Conservation (phyloP, 2,888 invertebrate genomes). For the Drosophila antonietae region DNA sequence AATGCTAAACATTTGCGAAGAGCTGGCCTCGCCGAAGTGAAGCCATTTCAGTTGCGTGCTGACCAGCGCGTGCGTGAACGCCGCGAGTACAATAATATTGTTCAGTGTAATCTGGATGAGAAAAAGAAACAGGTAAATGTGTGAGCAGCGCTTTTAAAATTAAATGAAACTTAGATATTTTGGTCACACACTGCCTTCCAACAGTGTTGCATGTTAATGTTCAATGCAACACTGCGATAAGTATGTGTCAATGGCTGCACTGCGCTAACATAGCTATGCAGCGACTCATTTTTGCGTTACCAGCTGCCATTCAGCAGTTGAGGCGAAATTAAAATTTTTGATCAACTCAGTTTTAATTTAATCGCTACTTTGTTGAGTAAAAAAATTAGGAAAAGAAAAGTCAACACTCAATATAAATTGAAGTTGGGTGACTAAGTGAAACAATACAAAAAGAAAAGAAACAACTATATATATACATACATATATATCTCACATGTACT, state of each 20-base stretch:
- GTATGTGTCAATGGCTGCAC: slow-evolving; percentile 2
- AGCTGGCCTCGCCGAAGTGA: slow-evolving; percentile 51
- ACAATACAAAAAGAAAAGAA: neutral
- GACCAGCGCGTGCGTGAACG: slow-evolving; percentile 81
- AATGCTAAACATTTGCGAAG: slow-evolving; percentile 21
- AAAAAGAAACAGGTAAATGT: slow-evolving; percentile 80
- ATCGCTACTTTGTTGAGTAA: slow-evolving; percentile 6
- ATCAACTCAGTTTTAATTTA: slow-evolving; percentile 17
- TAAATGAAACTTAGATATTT: slow-evolving; percentile 1
- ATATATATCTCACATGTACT: slow-evolving; percentile 10
- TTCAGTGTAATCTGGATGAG: slow-evolving; percentile 65
- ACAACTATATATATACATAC: neutral
- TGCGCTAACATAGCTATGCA: slow-evolving; percentile 21
- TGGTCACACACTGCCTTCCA: slow-evolving; percentile 14
- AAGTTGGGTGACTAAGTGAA: slow-evolving; percentile 20
- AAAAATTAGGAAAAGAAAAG: neutral
- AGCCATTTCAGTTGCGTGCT: slow-evolving; percentile 79
- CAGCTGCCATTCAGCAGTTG: slow-evolving; percentile 51
- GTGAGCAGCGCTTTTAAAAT: slow-evolving; percentile 28
- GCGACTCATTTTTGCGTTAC: slow-evolving; percentile 38
- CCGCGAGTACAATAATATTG: slow-evolving; percentile 75
- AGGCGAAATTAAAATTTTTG: slow-evolving; percentile 40
- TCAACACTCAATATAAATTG: neutral
- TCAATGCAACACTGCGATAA: slow-evolving; percentile 7
- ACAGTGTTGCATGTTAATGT: neutral